These are phyloP conservation scores for Benitochromis conjunctus DNA, from an alignment of 2,113 vertebrate genomes.

Conservation along the genomic window DNA sequence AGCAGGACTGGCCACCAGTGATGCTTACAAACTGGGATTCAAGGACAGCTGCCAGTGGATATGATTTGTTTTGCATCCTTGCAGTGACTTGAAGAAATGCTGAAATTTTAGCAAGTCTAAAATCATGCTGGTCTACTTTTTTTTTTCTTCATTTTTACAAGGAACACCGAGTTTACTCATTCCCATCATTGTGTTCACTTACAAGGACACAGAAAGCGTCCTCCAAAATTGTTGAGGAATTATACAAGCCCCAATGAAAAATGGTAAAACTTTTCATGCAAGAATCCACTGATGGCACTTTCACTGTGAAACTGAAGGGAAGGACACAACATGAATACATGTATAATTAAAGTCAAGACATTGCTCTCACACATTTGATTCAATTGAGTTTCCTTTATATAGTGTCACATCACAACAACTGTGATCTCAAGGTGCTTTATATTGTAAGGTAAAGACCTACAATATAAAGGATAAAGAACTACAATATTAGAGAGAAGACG, in stretches of 20 bases:
- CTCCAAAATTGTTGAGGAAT: not conserved
- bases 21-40: conserved; percentile 30
- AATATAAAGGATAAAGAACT: not conserved
- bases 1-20: conserved; percentile 12
- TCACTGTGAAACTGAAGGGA: not conserved
- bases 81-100: conserved; percentile 1
- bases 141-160: not conserved
- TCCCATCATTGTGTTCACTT: not conserved
- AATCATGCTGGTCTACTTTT: not conserved
- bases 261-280: not conserved
- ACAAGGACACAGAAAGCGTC: not conserved
- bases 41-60: conserved; percentile 36
- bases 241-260: conserved; percentile 1
- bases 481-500: not conserved
- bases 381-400: not conserved
- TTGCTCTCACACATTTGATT: not conserved
- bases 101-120: not conserved
- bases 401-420: not conserved
- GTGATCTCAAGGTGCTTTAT: not conserved
- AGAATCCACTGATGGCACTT: not conserved
- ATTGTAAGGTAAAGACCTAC: not conserved
- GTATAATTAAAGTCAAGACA: not conserved
- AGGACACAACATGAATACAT: not conserved
- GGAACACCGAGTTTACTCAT: not conserved
- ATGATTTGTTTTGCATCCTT: conserved; percentile 20